phyloP scores from a whole-genome alignment of 92 coral and sea anemone species.

The Pocillopora grandis region DNA sequence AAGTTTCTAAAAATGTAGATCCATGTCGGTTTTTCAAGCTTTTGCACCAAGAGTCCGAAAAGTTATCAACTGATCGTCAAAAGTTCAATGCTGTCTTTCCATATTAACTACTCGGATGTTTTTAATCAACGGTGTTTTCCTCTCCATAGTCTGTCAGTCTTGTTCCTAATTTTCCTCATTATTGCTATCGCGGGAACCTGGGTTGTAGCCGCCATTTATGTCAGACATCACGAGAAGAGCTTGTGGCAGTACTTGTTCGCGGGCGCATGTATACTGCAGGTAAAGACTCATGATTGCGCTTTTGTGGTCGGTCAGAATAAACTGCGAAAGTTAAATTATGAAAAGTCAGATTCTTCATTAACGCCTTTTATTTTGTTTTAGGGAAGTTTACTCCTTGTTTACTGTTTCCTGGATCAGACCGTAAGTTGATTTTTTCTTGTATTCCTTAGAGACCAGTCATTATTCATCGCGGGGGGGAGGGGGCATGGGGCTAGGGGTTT shows the following conservation, averaged over 20 bases:
- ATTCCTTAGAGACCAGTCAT: not conserved
- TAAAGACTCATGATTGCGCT: slow-evolving; percentile 16
- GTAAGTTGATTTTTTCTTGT: slow-evolving; percentile 44
- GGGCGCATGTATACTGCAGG: slow-evolving; percentile 84
- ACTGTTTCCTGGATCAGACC: slow-evolving; percentile 82
- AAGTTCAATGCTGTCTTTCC: not conserved
- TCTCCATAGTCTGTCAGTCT: slow-evolving; percentile 71
- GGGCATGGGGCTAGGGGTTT: no score
- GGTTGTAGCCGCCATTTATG: slow-evolving; percentile 86
- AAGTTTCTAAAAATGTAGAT: no score
- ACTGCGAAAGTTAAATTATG: not conserved
- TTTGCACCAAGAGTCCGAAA: no score
- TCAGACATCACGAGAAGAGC: slow-evolving; percentile 73
- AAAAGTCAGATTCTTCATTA: not conserved
- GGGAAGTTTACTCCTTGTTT: slow-evolving; percentile 82
- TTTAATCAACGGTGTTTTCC: not conserved
- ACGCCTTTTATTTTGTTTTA: not conserved
- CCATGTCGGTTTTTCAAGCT: no score
- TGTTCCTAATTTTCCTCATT: slow-evolving; percentile 58
- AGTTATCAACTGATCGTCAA: not conserved
- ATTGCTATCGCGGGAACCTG: slow-evolving; percentile 82
- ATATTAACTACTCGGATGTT: not conserved
- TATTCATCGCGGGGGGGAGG: no score
- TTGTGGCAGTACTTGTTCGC: slow-evolving; percentile 90
- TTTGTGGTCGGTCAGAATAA: not conserved